Evolutionary conservation across 2,797 vertebrate genomes (phyloP).

Genomic region (Podargus strigoides): DNA sequence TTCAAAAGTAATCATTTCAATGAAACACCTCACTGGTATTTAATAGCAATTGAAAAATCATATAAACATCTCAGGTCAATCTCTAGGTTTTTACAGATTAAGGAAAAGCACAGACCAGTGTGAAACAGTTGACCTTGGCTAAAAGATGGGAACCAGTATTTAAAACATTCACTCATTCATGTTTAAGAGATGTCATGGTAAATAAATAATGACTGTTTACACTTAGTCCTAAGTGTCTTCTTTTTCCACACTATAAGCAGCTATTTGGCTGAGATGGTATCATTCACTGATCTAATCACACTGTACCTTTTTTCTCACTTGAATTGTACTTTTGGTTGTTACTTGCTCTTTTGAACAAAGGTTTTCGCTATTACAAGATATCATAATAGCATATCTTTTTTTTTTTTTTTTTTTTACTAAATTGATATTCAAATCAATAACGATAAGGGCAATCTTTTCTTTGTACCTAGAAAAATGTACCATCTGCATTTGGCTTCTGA

Average conservation of each 20-base stretch:
- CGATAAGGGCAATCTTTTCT: slow-evolving; percentile 65
- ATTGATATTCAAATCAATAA: slow-evolving; percentile 68
- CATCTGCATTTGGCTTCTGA: slow-evolving; percentile 75
- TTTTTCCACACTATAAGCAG: slow-evolving; percentile 75
- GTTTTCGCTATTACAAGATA: slow-evolving; percentile 65
- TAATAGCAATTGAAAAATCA: background rate
- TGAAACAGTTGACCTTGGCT: slow-evolving; percentile 73
- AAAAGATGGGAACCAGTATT: slow-evolving; percentile 74
- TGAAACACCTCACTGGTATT: background rate
- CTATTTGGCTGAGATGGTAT: slow-evolving; percentile 74
- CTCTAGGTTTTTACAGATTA: slow-evolving; percentile 38
- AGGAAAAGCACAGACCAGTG: slow-evolving; percentile 36
- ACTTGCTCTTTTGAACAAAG: slow-evolving; percentile 76
- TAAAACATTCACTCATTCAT: slow-evolving; percentile 77
- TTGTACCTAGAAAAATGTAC: slow-evolving; percentile 70
- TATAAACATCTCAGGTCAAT: background rate
- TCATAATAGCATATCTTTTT: slow-evolving; percentile 58
- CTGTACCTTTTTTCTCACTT: slow-evolving; percentile 74
- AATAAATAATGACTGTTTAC: slow-evolving; percentile 84
- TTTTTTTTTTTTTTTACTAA: slow-evolving; percentile 52
- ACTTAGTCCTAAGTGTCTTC: slow-evolving; percentile 72
- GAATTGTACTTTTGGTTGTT: slow-evolving; percentile 75
- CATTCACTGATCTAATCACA: slow-evolving; percentile 69
- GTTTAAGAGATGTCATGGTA: slow-evolving; percentile 80
- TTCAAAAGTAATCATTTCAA: background rate